Evolutionary conservation across 2,888 invertebrate species (phyloP), one percentile per base, ranked within the genome.

Genomic region (Nemapogon koenigi): DNA sequence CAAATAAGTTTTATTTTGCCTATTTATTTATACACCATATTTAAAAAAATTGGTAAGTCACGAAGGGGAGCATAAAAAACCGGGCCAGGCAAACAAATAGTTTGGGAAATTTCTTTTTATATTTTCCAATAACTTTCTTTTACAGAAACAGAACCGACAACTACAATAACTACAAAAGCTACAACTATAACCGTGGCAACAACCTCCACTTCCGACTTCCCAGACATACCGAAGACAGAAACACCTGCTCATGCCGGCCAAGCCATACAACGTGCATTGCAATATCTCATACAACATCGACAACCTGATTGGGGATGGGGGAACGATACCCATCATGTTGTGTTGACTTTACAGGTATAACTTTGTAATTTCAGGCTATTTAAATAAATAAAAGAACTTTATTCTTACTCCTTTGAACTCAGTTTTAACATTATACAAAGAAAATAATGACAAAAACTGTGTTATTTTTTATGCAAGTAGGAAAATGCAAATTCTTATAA

Each of bases 241-340:
- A 68, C 72, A 2, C 48, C 75, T 50, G n/a, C n/a, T n/a, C 72
- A 71, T 50, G 75, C 79, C 46, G 83, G 84, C 1, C 79, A 79
- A 46, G 83, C 85, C 38, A 76, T 86, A 41, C 84, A 85, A 52
- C 82, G 83, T 49, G 91, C 91, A 1, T 65, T 89, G 40, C 83
- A 87, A 47, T 91, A 90, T 83, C 67, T 91, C 15, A 81, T 88
- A 55, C 83, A 84, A 48, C 89, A 90, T 50, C 82, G 91, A 16
- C 86, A 86, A 48, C 73, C 82, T 2, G 88, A 91, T 57, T 89
- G 87, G 81, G 91, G 91, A 3, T 92, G 91, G 90, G 87, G 86
- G 25, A 90, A 90, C 50, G 91, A 91, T 53, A 93, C 93, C 0
- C 89, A 92, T 44, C 87, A 89, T 52, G 91, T 90, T 2, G 83